Percentiles rank a stretch among this genome's conserved stretches.
These are phyloP conservation scores for Macroglossus sobrinus DNA, from an alignment of 2,113 vertebrate species.

Conservation along the genomic window DNA sequence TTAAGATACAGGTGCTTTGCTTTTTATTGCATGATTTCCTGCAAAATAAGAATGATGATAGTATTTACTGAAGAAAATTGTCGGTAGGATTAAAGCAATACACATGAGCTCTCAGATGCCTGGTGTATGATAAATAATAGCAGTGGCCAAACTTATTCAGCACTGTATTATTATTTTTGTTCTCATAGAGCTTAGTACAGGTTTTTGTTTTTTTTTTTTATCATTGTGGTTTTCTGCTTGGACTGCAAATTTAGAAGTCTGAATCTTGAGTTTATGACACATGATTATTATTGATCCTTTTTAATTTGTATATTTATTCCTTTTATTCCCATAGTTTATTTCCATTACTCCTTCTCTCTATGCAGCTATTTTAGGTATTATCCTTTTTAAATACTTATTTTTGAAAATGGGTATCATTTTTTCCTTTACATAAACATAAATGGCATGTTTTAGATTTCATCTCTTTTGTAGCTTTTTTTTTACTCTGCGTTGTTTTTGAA, in stretches of 20 bases:
- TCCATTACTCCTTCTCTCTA: background rate
- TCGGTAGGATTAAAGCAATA: background rate
- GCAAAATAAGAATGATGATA: background rate
- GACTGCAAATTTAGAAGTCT: background rate
- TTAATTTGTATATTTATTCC: background rate
- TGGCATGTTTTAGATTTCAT: background rate
- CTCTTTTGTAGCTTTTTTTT: background rate
- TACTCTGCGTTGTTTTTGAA: background rate
- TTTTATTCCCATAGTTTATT: background rate
- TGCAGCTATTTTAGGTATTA: background rate
- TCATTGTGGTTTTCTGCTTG: background rate
- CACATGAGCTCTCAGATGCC: background rate
- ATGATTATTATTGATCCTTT: background rate
- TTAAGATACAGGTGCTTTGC: background rate
- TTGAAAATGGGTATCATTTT: background rate
- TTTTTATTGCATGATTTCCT: background rate
- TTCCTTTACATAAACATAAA: background rate
- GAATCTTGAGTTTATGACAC: background rate
- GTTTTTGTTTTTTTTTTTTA: background rate
- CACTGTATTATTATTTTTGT: background rate
- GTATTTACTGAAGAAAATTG: background rate
- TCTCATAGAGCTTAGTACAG: background rate
- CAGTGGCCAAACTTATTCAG: background rate
- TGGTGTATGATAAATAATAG: background rate
- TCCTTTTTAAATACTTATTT: background rate